Base-by-base conservation (phyloP, 1,140 invertebrate species). In the Neodiprion virginianus region DNA sequence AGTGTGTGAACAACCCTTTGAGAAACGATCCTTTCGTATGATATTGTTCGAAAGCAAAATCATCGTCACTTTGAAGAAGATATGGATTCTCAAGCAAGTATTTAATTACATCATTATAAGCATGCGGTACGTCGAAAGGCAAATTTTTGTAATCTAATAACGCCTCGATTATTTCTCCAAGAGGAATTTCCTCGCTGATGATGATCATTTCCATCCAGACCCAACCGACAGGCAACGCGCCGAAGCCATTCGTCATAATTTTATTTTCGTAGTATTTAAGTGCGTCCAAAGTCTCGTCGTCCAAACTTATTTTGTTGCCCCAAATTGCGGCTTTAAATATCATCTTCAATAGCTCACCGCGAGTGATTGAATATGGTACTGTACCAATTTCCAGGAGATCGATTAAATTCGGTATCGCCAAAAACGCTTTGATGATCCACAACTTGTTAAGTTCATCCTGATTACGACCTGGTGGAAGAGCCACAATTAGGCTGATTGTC, bases 151-250 rank as follows among this genome's bases (percentile, higher is more conserved):
- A 79, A 14, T 81, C 68, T 28, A 78, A 48, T 23, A 69, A 71
- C 5, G 79, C 72, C 48, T 75, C 77, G n/a, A 81, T 80, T 40
- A 84, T 67, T 50, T 78, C 17, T n/a, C 78, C 78, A 23, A 83
- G 47, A 68, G 69, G 74, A 21, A 73, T 40, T 40, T 78, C 67
- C 8, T 65, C 74, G 48, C 75, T 72, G 23, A 40, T 65, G 1
- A 76, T 65, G 10, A 77, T 71, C 12, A 48, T 74, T 23, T 71
- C 66, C 11, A 76, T 72, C 75, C 79, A 76, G 67, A 74, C 50
- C 77, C 78, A 79, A 10, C 69, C 71, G 67, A 81, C 73, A 8
- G 72, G 65, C 48, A 71, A 9, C 2, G 70, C 72, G 5, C 78
- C 78, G 9, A 14, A 49, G 11, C 53, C 71, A 1, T 12, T 70